phyloP scores from a whole-genome alignment of 2,888 invertebrate genomes.

The Leptogaster cylindrica region DNA sequence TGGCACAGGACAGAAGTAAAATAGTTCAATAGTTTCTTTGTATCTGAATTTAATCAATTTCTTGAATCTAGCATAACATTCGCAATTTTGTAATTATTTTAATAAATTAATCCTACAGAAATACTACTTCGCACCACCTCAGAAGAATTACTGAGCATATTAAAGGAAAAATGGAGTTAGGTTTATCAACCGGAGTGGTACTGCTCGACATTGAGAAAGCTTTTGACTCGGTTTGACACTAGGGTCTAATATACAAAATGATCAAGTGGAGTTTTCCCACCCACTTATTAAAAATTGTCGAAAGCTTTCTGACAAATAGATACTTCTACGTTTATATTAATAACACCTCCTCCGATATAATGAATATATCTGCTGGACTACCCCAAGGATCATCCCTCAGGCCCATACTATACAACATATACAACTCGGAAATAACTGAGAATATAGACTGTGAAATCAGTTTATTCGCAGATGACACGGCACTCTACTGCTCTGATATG shows the following conservation, averaged over 20 bases:
- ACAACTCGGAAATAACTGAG: background rate
- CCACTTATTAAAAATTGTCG: background rate
- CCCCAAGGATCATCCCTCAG: background rate
- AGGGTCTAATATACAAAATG: slow-evolving; percentile 1
- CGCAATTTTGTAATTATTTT: too few species aligned
- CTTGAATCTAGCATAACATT: too few species aligned
- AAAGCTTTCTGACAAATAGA: background rate
- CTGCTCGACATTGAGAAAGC: background rate
- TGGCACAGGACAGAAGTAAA: too few species aligned
- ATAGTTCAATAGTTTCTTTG: too few species aligned
- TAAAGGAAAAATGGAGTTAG: too few species aligned
- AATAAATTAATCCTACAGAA: too few species aligned
- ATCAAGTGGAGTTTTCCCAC: background rate
- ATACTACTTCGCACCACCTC: too few species aligned
- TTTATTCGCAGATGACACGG: too few species aligned
- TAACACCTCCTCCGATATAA: background rate
- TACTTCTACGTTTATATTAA: background rate
- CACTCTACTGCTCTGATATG: background rate
- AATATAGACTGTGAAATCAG: background rate
- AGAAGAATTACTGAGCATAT: too few species aligned
- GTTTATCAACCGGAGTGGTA: too few species aligned
- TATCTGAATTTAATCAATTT: too few species aligned
- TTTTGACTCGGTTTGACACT: background rate
- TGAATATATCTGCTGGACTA: too few species aligned
- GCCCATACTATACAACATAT: background rate